Conservation (phyloP, 2,888 invertebrate species). For the Synanthedon vespiformis region DNA sequence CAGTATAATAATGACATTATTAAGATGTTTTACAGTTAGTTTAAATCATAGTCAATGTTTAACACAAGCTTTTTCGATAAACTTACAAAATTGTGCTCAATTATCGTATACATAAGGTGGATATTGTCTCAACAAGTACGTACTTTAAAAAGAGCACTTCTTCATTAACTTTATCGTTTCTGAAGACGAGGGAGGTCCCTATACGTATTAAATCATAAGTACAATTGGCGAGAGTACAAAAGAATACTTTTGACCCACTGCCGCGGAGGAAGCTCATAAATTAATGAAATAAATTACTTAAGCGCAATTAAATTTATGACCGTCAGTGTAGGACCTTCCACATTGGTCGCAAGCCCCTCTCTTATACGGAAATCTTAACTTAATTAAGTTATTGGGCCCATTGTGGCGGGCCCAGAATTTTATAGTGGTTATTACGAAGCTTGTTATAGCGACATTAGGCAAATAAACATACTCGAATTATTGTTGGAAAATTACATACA, state of each 20-base stretch:
- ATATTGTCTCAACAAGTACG: too few relatives aligned
- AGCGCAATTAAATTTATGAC: slow-evolving; percentile 15
- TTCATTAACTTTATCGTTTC: too few relatives aligned
- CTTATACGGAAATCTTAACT: slow-evolving; percentile 5
- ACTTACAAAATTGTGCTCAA: too few relatives aligned
- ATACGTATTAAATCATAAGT: too few relatives aligned
- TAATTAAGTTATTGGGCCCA: slow-evolving; percentile 13
- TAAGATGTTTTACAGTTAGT: too few relatives aligned
- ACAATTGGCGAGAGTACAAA: too few relatives aligned
- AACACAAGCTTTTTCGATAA: too few relatives aligned
- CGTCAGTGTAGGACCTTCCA: slow-evolving; percentile 3
- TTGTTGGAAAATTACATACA: neutral
- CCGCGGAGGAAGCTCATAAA: slow-evolving; percentile 7
- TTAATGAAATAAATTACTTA: slow-evolving; percentile 15
- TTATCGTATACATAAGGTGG: too few relatives aligned
- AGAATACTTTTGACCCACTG: neutral
- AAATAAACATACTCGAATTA: neutral
- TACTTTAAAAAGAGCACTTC: too few relatives aligned
- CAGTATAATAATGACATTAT: too few relatives aligned
- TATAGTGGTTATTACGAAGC: neutral
- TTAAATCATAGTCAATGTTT: too few relatives aligned
- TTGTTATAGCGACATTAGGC: neutral
- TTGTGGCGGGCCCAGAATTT: slow-evolving; percentile 6
- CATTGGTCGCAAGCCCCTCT: slow-evolving; percentile 6
- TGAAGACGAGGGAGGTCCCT: too few relatives aligned